Percentiles rank a stretch among this genome's conserved stretches.
Conservation (phyloP, 2,113 vertebrate genomes). For the Sula dactylatra region DNA sequence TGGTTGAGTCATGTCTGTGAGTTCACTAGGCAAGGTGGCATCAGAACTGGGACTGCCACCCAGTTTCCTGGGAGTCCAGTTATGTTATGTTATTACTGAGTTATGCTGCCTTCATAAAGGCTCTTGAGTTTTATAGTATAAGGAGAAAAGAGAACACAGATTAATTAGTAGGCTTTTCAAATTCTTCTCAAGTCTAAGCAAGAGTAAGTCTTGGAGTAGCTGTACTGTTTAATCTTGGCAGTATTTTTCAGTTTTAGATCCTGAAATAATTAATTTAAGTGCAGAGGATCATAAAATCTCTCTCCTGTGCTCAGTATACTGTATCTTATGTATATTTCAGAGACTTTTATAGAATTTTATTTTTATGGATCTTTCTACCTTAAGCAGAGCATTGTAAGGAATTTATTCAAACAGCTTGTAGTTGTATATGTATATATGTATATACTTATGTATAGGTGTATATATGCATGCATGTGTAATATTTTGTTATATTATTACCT, state of each 20-base stretch:
- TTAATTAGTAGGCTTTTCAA: slow-evolving; percentile 1
- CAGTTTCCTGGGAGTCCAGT: background rate
- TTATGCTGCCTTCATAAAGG: background rate
- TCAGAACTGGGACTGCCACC: background rate
- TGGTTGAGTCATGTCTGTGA: background rate
- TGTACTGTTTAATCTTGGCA: background rate
- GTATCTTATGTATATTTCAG: slow-evolving; percentile 9
- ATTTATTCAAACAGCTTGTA: background rate
- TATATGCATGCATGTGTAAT: background rate
- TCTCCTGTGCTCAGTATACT: background rate
- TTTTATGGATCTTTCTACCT: background rate
- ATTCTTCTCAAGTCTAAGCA: background rate
- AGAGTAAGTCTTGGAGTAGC: background rate
- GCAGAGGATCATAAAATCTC: slow-evolving; percentile 31
- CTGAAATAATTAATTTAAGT: slow-evolving; percentile 43
- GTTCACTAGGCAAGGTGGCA: background rate
- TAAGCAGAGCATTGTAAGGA: background rate
- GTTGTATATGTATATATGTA: background rate
- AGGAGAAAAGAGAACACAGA: background rate
- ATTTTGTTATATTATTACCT: background rate
- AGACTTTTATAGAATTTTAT: background rate
- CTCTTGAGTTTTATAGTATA: background rate
- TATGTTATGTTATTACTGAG: background rate
- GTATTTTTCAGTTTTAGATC: slow-evolving; percentile 13
- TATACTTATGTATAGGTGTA: background rate